Evolutionary conservation across 2,797 vertebrate genomes (phyloP).

Genomic region (Etheostoma perlongum): DNA sequence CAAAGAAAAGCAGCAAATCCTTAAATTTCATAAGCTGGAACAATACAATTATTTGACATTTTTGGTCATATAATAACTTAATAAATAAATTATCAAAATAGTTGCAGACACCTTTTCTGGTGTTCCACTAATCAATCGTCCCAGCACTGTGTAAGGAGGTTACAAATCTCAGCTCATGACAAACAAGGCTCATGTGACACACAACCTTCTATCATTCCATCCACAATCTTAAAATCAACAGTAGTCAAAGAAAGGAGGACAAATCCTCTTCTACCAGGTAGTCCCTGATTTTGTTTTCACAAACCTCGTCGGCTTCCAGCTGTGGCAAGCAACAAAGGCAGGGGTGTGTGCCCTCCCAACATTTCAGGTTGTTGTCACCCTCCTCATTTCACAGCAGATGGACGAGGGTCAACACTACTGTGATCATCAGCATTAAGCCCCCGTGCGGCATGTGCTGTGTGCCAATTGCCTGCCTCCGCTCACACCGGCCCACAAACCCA

Average conservation of each 20-base stretch:
- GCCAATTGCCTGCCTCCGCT: slow-evolving; percentile 77
- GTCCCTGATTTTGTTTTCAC: slow-evolving; percentile 43
- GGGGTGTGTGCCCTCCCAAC: slow-evolving; percentile 18
- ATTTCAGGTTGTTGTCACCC: slow-evolving; percentile 47
- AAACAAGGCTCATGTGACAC: not conserved
- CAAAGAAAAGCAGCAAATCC: not conserved
- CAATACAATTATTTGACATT: not conserved
- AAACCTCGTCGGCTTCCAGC: slow-evolving; percentile 38
- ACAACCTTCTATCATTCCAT: not conserved
- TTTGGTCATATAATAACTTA: not conserved
- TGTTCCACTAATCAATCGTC: not conserved
- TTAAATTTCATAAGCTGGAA: not conserved
- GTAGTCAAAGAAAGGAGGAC: slow-evolving; percentile 12
- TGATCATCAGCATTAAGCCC: slow-evolving; percentile 51
- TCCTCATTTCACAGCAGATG: slow-evolving; percentile 59
- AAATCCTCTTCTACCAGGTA: slow-evolving; percentile 33
- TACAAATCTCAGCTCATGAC: not conserved
- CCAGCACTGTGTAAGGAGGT: not conserved
- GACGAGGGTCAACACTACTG: slow-evolving; percentile 57
- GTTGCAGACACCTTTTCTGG: not conserved
- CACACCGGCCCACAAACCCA: slow-evolving; percentile 81
- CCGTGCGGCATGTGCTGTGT: slow-evolving; percentile 48
- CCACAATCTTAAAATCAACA: slow-evolving; percentile 30
- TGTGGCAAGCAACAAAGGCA: slow-evolving; percentile 28
- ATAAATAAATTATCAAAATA: not conserved